Conservation (phyloP, 2,888 invertebrate species). For the Cryptocephalus moraei region DNA sequence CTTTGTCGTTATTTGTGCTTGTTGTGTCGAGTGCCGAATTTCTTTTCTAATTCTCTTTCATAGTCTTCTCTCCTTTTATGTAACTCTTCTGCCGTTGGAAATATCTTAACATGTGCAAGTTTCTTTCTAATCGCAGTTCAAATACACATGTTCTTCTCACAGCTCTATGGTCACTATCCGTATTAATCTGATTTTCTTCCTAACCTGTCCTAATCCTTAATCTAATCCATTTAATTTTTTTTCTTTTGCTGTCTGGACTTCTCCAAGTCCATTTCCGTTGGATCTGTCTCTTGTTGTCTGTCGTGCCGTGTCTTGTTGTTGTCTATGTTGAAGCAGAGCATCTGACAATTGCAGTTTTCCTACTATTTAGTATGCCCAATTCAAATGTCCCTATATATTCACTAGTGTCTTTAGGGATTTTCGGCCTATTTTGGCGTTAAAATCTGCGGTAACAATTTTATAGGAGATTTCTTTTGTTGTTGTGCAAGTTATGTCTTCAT, state of each 20-base stretch:
- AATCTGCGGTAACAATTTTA: background rate
- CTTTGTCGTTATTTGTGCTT: background rate
- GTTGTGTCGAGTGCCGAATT: background rate
- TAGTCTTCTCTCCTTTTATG: background rate
- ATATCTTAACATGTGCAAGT: background rate
- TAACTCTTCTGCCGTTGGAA: background rate
- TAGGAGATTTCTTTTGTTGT: no score
- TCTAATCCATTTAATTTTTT: background rate
- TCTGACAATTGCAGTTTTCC: background rate
- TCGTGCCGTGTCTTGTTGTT: no score
- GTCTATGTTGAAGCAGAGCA: no score
- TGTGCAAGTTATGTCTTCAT: background rate
- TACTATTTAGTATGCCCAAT: no score
- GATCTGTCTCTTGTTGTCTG: no score
- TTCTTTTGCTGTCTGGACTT: background rate
- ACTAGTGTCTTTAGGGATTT: no score
- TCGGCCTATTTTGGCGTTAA: background rate
- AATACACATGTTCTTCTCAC: background rate
- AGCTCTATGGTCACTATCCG: background rate
- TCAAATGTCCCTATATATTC: no score
- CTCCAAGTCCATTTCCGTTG: background rate
- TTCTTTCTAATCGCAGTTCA: background rate
- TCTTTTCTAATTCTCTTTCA: background rate
- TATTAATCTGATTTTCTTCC: background rate
- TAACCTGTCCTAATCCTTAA: no score